Base-by-base conservation (phyloP, 2,113 vertebrate genomes). In the Hiodon alosoides region DNA sequence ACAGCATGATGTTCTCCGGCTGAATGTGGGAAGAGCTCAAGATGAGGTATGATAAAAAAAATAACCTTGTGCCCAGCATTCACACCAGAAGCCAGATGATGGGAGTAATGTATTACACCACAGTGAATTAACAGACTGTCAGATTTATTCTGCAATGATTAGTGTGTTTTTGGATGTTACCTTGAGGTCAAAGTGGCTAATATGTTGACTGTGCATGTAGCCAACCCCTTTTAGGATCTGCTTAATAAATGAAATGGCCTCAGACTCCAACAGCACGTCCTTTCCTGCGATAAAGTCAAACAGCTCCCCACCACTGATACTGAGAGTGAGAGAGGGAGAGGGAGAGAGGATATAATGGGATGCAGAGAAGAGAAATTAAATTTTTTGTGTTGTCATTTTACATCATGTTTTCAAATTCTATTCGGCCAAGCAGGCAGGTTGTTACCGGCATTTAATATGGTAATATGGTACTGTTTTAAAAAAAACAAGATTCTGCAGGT, bases 241-340 rank as follows among this genome's bases (percentile, higher is more conserved):
- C 60, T 72, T 83, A 80, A 94, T 82, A 81, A 93, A 94, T 67
- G 84, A 79, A 2, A 93, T 90, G 76, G 91, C 90, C 51, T 92
- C 90, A 0, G 83, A 89, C 84, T 96, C 91, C 0, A 84, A 75
- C 74, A 92, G 86, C 31, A 73, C 83, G 77, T 94, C 93, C 83
- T 94, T 94, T 81, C 90, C 90, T 0, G 92, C 91, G 0, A 93
- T 91, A 83, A 93, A 95, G 83, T 95, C 93, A 3, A 93, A 95
- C 68, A 96, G 82, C 54, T 96, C 94, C 0, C 93, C 89, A 0
- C 91, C 91, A 0, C 64, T 48, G 14, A 92, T 88, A 47, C 91
- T 92, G 79, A 0, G 2, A 61, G 5, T 3, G 52, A 13, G 16
- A 64, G 3, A 74, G 7, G 51, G 13, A 76, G 6, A 47, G 16